Percentiles rank a stretch among this genome's conserved stretches.
These are phyloP conservation scores for Electrona antarctica DNA, from an alignment of 2,113 vertebrate genomes.

Conservation along the genomic window DNA sequence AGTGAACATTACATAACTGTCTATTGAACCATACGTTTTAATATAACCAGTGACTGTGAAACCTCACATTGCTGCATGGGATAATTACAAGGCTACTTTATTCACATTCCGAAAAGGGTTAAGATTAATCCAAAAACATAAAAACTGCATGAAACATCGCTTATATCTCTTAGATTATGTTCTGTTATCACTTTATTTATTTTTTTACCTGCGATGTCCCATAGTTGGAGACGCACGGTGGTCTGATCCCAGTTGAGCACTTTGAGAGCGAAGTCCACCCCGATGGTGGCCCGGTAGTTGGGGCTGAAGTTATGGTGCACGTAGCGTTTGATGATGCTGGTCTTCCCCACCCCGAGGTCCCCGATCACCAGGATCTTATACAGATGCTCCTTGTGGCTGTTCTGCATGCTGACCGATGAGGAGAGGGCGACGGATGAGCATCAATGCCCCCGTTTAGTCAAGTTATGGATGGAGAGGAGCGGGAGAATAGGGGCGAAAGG, in stretches of 20 bases:
- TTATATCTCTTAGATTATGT: too few relatives aligned
- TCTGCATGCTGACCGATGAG: conserved; percentile 85
- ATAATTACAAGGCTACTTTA: too few relatives aligned
- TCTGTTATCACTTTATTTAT: too few relatives aligned
- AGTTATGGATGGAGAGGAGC: conserved; percentile 3
- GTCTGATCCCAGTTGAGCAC: conserved; percentile 96
- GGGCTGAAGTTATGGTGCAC: conserved; percentile 91
- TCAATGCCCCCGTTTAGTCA: conserved; percentile 56
- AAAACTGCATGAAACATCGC: too few relatives aligned
- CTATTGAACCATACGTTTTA: too few relatives aligned
- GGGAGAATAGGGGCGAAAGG: conserved; percentile 24
- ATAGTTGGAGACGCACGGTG: conserved; percentile 91
- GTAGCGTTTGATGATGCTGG: conserved; percentile 90
- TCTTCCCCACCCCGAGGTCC: conserved; percentile 82
- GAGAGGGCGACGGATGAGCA: conserved; percentile 65
- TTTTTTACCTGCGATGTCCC: conserved; percentile 81
- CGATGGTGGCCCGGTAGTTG: conserved; percentile 93
- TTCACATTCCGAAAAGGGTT: too few relatives aligned
- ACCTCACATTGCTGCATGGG: too few relatives aligned
- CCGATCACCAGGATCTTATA: conserved; percentile 97
- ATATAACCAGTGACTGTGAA: too few relatives aligned
- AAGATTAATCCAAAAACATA: too few relatives aligned
- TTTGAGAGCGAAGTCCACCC: conserved; percentile 97
- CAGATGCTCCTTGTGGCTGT: conserved; percentile 89
- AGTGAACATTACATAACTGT: too few relatives aligned